Evolutionary conservation across 2,888 invertebrate genomes (phyloP), one percentile per base, ranked within the genome.

Genomic region (Drosophila prostipennis): DNA sequence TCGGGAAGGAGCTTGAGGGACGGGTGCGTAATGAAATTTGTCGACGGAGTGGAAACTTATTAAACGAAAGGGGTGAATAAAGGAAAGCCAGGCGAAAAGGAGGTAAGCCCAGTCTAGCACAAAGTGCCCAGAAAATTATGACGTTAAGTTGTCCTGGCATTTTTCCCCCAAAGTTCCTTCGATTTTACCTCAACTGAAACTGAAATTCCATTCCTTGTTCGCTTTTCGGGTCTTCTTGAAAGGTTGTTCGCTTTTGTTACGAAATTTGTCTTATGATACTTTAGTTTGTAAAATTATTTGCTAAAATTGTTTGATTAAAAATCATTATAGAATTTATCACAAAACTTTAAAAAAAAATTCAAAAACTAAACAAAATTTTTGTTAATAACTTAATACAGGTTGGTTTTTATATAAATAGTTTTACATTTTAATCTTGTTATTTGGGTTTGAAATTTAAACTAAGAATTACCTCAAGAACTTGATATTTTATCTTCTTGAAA

Each of bases 71-170:
- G 39, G 26, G 19, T 19, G 40, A 13, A 23, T 6, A 0, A 42
- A 13, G 16, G 23, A 6, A 42, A 40, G 16, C 14, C 40, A 3
- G 16, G 40, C 16, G 8, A 10, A 40, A 40, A 39, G 39, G 8
- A 40, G 53, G 59, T 49, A 58, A 45, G 32, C 29, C 34, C 32
- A 55, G 48, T n/a, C 39, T 1, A 26, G 16, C 43, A 26, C 52
- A 11, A 40, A 49, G 74, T 61, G 55, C 54, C 78, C 74, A 56
- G 76, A 80, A 86, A 86, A 86, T 80, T 83, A 85, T 83, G 85
- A 83, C 79, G 76, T 73, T 67, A 72, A 77, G 69, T 61, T 67
- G 29, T n/a, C 32, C 16, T 34, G 42, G 51, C 63, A 58, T 40
- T 53, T 48, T 36, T 6, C 14, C 29, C 16, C 14, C 14, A 23